phyloP scores from a whole-genome alignment of 2,113 vertebrate species.

The Scatophagus argus region DNA sequence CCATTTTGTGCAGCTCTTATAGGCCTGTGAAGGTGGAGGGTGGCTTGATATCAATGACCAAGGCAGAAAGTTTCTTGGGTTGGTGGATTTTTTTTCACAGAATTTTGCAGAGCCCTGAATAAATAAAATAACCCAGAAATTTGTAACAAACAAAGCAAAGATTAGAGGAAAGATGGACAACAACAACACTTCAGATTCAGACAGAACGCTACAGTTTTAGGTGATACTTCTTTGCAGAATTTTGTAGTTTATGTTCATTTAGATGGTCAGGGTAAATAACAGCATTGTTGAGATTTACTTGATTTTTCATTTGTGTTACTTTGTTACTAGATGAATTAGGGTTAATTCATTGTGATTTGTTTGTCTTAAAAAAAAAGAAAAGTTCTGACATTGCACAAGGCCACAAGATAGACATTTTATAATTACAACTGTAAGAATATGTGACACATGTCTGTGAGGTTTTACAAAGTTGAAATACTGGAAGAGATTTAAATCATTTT shows the following conservation, averaged over 20 bases:
- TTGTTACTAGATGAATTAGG: slow-evolving; percentile 37
- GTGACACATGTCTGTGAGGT: not conserved
- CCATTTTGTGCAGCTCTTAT: not conserved
- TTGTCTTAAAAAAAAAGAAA: slow-evolving; percentile 48
- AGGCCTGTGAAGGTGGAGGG: not conserved
- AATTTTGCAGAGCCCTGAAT: not conserved
- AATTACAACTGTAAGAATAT: slow-evolving; percentile 8
- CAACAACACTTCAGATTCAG: not conserved
- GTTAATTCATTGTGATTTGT: slow-evolving; percentile 61
- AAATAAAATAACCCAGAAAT: not conserved
- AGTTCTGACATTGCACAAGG: slow-evolving; percentile 37
- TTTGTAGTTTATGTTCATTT: not conserved
- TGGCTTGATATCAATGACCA: not conserved
- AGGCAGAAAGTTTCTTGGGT: not conserved
- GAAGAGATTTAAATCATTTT: slow-evolving; percentile 7
- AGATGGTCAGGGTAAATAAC: not conserved
- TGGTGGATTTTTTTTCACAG: not conserved
- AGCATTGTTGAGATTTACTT: no score
- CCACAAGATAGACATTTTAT: slow-evolving; percentile 38
- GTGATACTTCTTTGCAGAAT: not conserved
- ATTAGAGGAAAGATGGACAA: not conserved
- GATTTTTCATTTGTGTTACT: slow-evolving; percentile 32
- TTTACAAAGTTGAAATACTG: not conserved
- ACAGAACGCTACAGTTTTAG: not conserved
- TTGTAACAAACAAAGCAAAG: not conserved